A percentile compares a stretch with the other conserved stretches of the same genome.
These are phyloP conservation scores for Micronycteris hirsuta DNA, from an alignment of 2,113 vertebrate genomes.

Conservation along the genomic window DNA sequence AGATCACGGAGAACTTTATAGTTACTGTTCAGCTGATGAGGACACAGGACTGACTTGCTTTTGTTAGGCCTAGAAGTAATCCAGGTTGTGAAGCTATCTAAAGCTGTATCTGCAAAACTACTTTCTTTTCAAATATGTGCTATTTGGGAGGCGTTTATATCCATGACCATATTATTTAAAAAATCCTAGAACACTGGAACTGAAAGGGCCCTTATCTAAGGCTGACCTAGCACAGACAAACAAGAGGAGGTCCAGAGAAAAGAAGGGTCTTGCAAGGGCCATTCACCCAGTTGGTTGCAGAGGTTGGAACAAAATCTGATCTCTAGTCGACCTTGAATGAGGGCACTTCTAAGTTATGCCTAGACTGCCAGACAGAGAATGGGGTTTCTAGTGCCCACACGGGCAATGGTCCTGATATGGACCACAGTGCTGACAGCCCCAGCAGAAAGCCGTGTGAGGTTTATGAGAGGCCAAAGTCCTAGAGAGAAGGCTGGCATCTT, in stretches of 20 bases:
- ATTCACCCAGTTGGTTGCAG: background rate
- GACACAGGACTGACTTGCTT: background rate
- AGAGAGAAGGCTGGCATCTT: background rate
- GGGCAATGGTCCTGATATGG: background rate
- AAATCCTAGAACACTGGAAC: background rate
- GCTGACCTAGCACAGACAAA: background rate
- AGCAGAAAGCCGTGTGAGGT: background rate
- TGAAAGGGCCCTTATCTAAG: background rate
- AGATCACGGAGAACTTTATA: background rate
- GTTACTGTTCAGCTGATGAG: background rate
- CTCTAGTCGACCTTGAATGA: background rate
- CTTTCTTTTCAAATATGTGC: background rate
- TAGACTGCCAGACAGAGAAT: background rate
- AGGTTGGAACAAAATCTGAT: background rate
- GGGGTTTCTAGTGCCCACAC: background rate
- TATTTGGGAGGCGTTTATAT: background rate
- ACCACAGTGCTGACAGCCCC: background rate
- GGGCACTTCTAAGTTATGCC: background rate
- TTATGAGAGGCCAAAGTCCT: background rate
- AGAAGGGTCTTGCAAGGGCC: background rate
- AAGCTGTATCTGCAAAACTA: background rate
- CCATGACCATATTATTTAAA: background rate
- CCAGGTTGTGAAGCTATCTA: background rate
- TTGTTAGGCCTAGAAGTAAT: background rate
- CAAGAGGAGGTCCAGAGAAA: background rate